A percentile compares a stretch with the other conserved stretches of the same genome.
phyloP scores from a whole-genome alignment of 2,888 invertebrate genomes.

The Drosophila stalkeri region DNA sequence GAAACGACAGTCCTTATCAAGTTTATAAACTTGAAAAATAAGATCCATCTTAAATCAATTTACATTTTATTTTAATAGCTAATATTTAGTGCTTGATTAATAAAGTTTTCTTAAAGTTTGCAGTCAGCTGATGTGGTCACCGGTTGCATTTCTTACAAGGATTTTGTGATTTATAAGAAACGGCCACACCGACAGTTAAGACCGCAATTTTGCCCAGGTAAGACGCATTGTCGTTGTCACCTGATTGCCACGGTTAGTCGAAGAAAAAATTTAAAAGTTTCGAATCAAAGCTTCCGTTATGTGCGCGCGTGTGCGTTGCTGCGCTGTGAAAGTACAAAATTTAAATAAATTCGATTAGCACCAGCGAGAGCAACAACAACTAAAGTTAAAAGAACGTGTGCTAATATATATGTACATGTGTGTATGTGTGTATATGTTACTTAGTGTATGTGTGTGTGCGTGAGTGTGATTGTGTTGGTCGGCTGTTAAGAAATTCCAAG shows the following conservation, averaged over 20 bases:
- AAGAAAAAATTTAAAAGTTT: constrained; percentile 27
- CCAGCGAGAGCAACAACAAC: constrained; percentile 26
- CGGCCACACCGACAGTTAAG: constrained; percentile 48
- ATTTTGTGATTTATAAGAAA: constrained; percentile 6
- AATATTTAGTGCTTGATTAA: not conserved
- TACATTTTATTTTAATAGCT: rapidly evolving
- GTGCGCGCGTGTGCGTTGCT: constrained; percentile 47
- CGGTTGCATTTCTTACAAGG: constrained; percentile 34
- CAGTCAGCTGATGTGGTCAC: constrained; percentile 35
- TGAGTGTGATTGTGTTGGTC: constrained; percentile 28
- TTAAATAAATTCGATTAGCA: constrained; percentile 72
- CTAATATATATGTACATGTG: constrained; percentile 5
- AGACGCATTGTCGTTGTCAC: constrained; percentile 58
- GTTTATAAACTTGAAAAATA: no score
- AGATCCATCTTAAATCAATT: not conserved
- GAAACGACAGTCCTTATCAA: not conserved
- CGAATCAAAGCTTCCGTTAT: constrained; percentile 40
- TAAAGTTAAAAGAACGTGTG: constrained; percentile 29
- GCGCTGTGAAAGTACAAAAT: constrained; percentile 65
- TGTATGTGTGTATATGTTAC: constrained; percentile 23
- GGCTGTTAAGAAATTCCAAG: constrained; percentile 55
- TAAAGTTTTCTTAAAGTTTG: not conserved
- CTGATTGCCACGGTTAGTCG: constrained; percentile 46
- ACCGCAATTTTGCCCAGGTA: constrained; percentile 59
- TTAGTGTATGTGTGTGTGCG: constrained; percentile 16